Evolutionary conservation across 2,888 invertebrate species (phyloP), one percentile per base, ranked within the genome.

Genomic region (Aporophyla nigra): DNA sequence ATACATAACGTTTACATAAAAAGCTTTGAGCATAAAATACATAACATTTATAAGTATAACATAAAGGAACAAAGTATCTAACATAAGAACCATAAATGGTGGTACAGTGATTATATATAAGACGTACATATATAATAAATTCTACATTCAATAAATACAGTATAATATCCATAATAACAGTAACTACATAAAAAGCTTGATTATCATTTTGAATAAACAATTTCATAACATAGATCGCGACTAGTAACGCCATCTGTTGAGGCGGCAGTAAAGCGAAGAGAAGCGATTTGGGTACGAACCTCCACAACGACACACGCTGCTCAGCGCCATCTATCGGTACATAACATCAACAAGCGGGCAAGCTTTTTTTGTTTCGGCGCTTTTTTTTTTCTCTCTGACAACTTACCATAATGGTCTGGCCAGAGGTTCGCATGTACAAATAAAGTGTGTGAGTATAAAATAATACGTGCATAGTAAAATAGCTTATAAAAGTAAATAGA

Each of bases 331-430:
- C 96, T 96, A 93, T 90, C 82, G 81, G 80, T 75, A 80, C 70
- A 82, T 80, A 87, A 86, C 82, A 86, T 86, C 92, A 93, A 91
- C 90, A 95, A 94, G 94, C 93, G 92, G 91, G 92, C 90, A 92
- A 93, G 93, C 93, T 84, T 82, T 90, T 90, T 88, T 88, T 86
- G 21, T 71, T 90, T 85, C 78, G 78, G 88, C 89, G 87, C 85
- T 24, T 82, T 86, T 88, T 86, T 86, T 89, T 89, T 88, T 90
- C 89, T 81, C 93, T 93, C 93, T 92, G 93, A 93, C 93, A 90
- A 95, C 96, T 96, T 95, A 96, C 96, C 96, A 95, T 92, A 81
- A 94, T 92, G 90, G 95, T 95, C 96, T 96, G 87, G 95, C 94
- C 94, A 94, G 92, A 93, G 92, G 95, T 87, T 91, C 92, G 96